Conservation (phyloP, 2,113 vertebrate species). For the Pleuronectes platessa region DNA sequence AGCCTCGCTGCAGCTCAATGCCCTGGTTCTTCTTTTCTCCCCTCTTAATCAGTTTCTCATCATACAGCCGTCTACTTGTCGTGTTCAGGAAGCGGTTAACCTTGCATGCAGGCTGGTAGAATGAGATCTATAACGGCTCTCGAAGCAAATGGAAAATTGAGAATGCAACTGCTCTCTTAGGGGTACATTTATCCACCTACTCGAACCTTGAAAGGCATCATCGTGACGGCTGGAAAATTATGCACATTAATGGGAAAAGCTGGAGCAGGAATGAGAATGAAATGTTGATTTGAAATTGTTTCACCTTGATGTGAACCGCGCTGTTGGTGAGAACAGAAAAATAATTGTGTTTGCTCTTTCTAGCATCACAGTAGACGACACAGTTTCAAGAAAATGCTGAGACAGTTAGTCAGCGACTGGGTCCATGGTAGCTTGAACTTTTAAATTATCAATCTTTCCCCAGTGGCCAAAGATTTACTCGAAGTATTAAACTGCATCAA, state of each 20-base stretch:
- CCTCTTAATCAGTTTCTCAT: slow-evolving; percentile 22
- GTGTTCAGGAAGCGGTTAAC: slow-evolving; percentile 70
- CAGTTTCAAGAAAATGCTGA: neutral
- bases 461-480: slow-evolving; percentile 20
- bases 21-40: neutral
- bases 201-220: slow-evolving; percentile 2
- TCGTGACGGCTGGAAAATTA: neutral
- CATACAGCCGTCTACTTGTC: neutral
- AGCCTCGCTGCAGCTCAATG: slow-evolving; percentile 9
- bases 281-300: slow-evolving; percentile 9
- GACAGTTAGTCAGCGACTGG: neutral
- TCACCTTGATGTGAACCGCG: slow-evolving; percentile 9
- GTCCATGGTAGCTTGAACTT: neutral
- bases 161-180: neutral
- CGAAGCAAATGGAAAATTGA: slow-evolving; percentile 47
- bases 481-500: neutral
- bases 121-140: slow-evolving; percentile 26
- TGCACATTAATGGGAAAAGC: slow-evolving; percentile 4
- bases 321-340: neutral
- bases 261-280: neutral
- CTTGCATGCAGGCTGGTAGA: slow-evolving; percentile 39
- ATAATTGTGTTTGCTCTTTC: neutral
- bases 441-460: slow-evolving; percentile 5
- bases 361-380: neutral
- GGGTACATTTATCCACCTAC: slow-evolving; percentile 14